A percentile compares a stretch with the other conserved stretches of the same genome.
Conservation (phyloP, 2,113 vertebrate genomes). For the Cairina moschata region DNA sequence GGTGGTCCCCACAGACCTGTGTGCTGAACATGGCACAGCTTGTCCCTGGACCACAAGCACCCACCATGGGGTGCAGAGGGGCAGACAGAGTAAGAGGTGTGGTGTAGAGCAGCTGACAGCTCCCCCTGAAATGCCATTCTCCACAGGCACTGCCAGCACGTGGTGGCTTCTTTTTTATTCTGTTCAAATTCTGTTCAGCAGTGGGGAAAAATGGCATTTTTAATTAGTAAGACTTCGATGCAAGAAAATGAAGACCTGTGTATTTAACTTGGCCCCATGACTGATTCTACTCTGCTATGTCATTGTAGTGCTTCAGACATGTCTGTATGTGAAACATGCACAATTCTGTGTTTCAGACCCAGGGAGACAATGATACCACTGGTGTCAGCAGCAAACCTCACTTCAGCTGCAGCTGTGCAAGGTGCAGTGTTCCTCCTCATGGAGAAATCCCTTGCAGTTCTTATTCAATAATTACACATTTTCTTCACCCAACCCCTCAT, state of each 20-base stretch:
- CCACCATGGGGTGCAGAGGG: too few species aligned
- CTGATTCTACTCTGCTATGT: not conserved
- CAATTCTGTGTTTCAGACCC: not conserved
- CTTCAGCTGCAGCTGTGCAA: not conserved
- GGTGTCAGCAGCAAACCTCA: not conserved
- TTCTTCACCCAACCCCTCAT: not conserved
- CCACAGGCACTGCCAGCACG: rapidly evolving
- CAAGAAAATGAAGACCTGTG: rapidly evolving
- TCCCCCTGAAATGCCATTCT: too few species aligned
- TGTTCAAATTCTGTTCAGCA: rapidly evolving
- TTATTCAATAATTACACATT: not conserved
- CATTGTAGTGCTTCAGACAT: not conserved
- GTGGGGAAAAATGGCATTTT: not conserved
- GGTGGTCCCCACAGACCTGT: not conserved
- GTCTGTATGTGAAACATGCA: not conserved
- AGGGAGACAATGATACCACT: rapidly evolving
- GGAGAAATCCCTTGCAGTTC: not conserved
- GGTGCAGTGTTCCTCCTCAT: not conserved
- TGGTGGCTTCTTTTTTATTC: not conserved
- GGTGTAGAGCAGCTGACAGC: too few species aligned
- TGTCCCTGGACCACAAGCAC: not conserved
- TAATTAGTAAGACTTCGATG: not conserved
- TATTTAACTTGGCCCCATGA: not conserved
- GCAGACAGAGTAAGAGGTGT: too few species aligned
- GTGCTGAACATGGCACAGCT: too few species aligned